A percentile compares a stretch with the other conserved stretches of the same genome.
Evolutionary conservation across 2,113 vertebrate genomes (phyloP).

Genomic region (Malaclemys terrapin): DNA sequence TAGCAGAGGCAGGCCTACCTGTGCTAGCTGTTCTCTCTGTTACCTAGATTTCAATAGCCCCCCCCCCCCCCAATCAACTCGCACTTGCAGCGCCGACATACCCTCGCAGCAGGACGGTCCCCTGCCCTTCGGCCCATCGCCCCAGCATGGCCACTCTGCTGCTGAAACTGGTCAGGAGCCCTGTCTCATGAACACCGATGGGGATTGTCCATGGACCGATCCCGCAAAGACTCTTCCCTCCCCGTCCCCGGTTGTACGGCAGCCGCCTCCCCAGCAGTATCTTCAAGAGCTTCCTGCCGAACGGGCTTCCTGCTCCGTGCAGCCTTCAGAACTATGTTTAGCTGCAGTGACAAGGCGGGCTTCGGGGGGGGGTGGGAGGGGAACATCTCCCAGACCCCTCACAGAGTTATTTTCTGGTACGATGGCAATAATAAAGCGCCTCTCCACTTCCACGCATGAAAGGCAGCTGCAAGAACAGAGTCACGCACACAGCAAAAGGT

Average conservation of each 20-base stretch:
- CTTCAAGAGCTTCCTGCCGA: not conserved
- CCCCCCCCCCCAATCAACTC: not conserved
- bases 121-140: too few relatives aligned
- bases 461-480: not conserved
- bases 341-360: not conserved
- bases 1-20: too few relatives aligned
- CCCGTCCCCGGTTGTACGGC: not conserved
- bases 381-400: not conserved
- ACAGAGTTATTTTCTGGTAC: not conserved
- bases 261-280: not conserved
- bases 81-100: not conserved
- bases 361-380: not conserved
- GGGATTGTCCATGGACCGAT: not conserved
- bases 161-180: not conserved
- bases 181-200: not conserved
- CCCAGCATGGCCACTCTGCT: not conserved
- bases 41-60: too few relatives aligned
- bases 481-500: not conserved
- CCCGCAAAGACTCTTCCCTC: not conserved
- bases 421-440: not conserved
- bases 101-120: not conserved
- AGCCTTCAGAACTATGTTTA: not conserved
- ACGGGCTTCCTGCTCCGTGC: not conserved
- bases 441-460: not conserved
- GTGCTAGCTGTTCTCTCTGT: too few relatives aligned